These are phyloP conservation scores for Agrypnia vestita DNA, from an alignment of 1,140 invertebrate genomes.

Conservation along the genomic window DNA sequence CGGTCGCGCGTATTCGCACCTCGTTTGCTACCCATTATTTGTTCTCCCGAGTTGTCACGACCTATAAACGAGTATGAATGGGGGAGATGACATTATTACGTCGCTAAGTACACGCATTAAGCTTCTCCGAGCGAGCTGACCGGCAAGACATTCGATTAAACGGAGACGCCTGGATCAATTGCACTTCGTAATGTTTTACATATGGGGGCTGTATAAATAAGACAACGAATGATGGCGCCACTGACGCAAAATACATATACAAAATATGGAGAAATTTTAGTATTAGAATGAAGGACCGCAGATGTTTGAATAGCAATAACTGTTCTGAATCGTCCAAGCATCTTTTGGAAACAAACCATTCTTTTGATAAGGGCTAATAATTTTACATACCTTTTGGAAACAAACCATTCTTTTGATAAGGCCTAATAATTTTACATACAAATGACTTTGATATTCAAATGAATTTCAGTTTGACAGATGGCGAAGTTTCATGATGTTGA, in stretches of 20 bases:
- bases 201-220: too few species aligned
- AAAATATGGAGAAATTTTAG: neutral
- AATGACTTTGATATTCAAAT: too few species aligned
- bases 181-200: neutral
- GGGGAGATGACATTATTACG: conserved; percentile 1
- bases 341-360: too few species aligned
- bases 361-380: too few species aligned
- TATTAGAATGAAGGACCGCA: too few species aligned
- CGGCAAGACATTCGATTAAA: neutral
- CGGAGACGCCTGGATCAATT: neutral
- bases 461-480: too few species aligned
- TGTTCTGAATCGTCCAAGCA: too few species aligned
- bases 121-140: neutral
- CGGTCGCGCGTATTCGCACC: conserved; percentile 2
- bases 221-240: neutral
- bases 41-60: neutral
- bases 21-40: neutral
- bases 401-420: too few species aligned
- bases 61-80: conserved; percentile 11
- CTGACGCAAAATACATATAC: neutral
- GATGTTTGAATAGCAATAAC: too few species aligned
- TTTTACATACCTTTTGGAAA: too few species aligned
- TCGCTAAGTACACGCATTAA: conserved; percentile 4
- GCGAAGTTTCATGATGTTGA: too few species aligned
- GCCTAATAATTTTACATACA: too few species aligned